phyloP scores from a whole-genome alignment of 1,140 invertebrate species.

The Aphelenchoides avenae region DNA sequence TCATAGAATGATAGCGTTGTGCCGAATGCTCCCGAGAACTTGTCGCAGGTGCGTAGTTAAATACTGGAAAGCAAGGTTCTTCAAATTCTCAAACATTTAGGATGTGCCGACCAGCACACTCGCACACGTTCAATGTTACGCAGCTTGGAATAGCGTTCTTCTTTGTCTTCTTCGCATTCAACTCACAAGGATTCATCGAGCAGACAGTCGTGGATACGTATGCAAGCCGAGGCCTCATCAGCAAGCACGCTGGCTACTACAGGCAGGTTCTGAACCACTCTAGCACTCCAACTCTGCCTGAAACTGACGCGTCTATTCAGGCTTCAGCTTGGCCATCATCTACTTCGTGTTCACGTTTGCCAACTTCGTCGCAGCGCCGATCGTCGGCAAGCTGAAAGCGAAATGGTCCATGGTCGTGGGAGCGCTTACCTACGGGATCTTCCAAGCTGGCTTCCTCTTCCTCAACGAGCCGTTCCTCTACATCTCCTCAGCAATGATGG shows the following conservation, averaged over 20 bases:
- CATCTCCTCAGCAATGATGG: conserved; percentile 41
- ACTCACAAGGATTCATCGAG: conserved; percentile 27
- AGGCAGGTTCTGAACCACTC: conserved; percentile 8
- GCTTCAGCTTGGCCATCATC: conserved; percentile 38
- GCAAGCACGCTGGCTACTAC: conserved; percentile 34
- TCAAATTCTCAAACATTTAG: too few relatives aligned
- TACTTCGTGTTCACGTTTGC: conserved; percentile 41
- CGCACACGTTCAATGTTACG: conserved; percentile 30
- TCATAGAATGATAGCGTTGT: too few relatives aligned
- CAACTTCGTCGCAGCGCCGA: conserved; percentile 45
- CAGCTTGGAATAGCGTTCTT: conserved; percentile 38
- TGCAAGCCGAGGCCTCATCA: conserved; percentile 2
- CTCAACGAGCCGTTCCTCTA: conserved; percentile 45
- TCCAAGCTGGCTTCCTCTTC: conserved; percentile 42
- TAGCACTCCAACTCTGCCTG: too few relatives aligned
- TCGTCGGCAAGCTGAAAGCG: conserved; percentile 29
- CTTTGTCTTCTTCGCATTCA: conserved; percentile 34
- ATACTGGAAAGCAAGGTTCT: too few relatives aligned
- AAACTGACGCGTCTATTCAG: too few relatives aligned
- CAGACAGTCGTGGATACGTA: conserved; percentile 26
- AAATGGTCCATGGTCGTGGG: conserved; percentile 31
- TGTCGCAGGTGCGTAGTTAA: too few relatives aligned
- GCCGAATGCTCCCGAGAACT: too few relatives aligned
- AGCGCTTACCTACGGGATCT: conserved; percentile 32
- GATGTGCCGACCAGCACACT: too few relatives aligned